Evolutionary conservation across 1,140 invertebrate species (phyloP).

Genomic region (Cotesia glomerata): DNA sequence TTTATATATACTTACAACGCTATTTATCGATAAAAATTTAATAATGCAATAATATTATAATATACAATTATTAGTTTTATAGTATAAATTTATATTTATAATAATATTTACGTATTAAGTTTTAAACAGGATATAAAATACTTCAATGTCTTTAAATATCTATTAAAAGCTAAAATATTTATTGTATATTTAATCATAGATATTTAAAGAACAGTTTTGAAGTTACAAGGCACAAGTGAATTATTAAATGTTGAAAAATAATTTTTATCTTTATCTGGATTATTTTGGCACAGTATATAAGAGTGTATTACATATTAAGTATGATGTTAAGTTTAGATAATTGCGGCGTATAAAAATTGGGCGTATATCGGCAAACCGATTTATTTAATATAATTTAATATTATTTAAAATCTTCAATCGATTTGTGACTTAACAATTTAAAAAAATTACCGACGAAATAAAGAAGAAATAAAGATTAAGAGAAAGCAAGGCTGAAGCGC

Average conservation of each 20-base stretch:
- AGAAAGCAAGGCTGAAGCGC: no score
- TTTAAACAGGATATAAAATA: no score
- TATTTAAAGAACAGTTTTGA: no score
- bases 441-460: neutral
- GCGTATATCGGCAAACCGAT: neutral
- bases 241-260: neutral
- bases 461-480: no score
- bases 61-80: neutral
- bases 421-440: neutral
- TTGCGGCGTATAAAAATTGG: no score
- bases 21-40: neutral
- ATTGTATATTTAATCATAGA: no score
- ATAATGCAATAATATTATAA: neutral
- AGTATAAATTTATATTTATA: neutral
- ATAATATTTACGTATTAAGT: neutral
- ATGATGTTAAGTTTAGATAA: no score
- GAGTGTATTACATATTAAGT: neutral
- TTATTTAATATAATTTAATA: no score
- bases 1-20: neutral
- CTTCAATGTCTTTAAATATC: no score
- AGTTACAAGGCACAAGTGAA: no score
- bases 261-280: neutral
- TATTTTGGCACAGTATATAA: conserved; percentile 4
- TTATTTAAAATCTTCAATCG: no score
- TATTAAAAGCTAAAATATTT: no score